Base-by-base conservation (phyloP, 2,113 vertebrate genomes). In the Salminus brasiliensis region DNA sequence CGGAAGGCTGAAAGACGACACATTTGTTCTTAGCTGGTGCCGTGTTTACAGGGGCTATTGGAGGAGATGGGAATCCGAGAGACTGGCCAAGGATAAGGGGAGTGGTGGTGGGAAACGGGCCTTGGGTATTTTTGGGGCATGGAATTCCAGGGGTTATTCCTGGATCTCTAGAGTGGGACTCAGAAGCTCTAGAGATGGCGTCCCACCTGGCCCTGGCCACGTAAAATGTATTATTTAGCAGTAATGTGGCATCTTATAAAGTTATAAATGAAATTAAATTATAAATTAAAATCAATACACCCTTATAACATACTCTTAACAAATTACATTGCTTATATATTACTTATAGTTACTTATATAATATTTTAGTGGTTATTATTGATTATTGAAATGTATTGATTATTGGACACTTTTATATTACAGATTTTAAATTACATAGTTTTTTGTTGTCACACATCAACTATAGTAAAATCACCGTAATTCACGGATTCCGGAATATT, bases 81-180 rank as follows among this genome's bases (percentile, higher is more conserved):
- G 83, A 88, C 78, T 59, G 62, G 65, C 73, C 53, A 25, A 72
- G n/a, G 30, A 78, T 77, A 70, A 78, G 72, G 78, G 36, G 72
- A 59, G 74, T 77, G 45, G 77, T 67, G 66, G 21, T 76, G 73
- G 60, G 70, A 72, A 84, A 81, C 76, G 21, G 71, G 66, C 76
- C 83, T 73, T 47, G 76, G 59, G 82, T 91, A 77, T 92, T 90
- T 90, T 91, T 89, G 76, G 87, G 83, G 27, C 72, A 15, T 81
- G 68, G 82, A 85, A 90, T 90, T 86, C 76, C 78, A 76, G 30
- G 52, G 53, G 83, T 89, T 91, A 91, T 90, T 91, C 82, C 80
- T 87, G 88, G 85, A 11, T 60, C 39, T 72, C 77, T 78, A 82
- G 78, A 67, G 71, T 57, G 41, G 69, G 70, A 65, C 65, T 63